Percentiles rank a stretch among this genome's conserved stretches.
phyloP scores from a whole-genome alignment of 2,113 vertebrate species.

The Pedionomus torquatus region DNA sequence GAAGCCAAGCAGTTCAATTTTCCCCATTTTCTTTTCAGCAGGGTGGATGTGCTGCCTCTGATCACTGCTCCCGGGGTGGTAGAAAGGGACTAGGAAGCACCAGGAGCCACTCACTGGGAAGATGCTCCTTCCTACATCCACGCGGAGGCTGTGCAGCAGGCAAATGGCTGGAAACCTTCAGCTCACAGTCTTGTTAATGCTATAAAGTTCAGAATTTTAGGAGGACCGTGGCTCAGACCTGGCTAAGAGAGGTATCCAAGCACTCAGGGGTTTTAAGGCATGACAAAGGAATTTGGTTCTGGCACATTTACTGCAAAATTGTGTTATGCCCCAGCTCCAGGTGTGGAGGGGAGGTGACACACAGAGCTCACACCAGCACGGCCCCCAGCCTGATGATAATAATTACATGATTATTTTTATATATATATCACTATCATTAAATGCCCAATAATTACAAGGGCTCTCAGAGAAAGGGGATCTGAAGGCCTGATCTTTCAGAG shows the following conservation, averaged over 20 bases:
- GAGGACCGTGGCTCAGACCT: neutral
- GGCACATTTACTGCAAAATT: neutral
- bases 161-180: neutral
- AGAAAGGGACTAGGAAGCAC: neutral
- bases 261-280: rapidly evolving
- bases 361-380: neutral
- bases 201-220: neutral
- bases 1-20: neutral
- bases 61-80: rapidly evolving
- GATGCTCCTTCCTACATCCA: neutral
- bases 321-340: neutral
- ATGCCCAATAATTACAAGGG: rapidly evolving
- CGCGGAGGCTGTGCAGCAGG: neutral
- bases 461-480: neutral
- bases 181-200: neutral
- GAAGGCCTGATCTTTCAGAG: neutral
- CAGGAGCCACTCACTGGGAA: neutral
- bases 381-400: neutral
- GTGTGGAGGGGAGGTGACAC: neutral
- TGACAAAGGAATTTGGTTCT: neutral
- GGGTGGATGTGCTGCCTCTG: neutral
- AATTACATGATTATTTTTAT: neutral
- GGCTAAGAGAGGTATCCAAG: neutral
- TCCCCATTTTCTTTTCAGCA: neutral
- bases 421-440: neutral